Conservation (phyloP, 2,888 invertebrate species). For the Auanema sp. region DNA sequence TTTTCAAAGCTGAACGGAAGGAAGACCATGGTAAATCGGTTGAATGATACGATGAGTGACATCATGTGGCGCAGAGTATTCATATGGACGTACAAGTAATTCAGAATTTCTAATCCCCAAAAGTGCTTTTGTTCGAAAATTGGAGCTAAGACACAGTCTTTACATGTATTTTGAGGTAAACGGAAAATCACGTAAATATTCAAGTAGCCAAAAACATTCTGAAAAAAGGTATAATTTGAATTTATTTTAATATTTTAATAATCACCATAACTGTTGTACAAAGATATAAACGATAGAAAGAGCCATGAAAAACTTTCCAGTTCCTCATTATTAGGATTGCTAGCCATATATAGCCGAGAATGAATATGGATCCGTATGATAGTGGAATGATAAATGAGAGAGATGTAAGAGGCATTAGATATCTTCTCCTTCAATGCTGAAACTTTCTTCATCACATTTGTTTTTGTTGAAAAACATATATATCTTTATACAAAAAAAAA, state of each 20-base stretch:
- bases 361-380: conserved; percentile 9
- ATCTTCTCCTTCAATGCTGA: no score
- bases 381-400: conserved; percentile 9
- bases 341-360: conserved; percentile 10
- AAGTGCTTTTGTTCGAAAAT: conserved; percentile 19
- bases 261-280: no score
- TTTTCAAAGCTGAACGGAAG: conserved; percentile 13
- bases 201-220: conserved; percentile 28
- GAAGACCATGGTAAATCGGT: conserved; percentile 24
- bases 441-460: no score
- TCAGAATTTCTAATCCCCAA: conserved; percentile 16
- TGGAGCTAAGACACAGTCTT: conserved; percentile 21
- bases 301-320: conserved; percentile 12
- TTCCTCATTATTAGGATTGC: conserved; percentile 1
- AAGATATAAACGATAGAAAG: conserved; percentile 12
- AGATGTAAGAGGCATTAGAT: conserved; percentile 9
- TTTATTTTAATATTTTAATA: neutral
- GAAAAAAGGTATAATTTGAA: conserved; percentile 3
- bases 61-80: conserved; percentile 27
- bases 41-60: conserved; percentile 20
- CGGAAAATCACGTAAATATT: conserved; percentile 30
- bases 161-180: conserved; percentile 28
- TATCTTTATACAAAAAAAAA: no score
- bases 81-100: conserved; percentile 25
- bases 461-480: no score